These are phyloP conservation scores for Schizothorax lantsangensis DNA, from an alignment of 2,797 vertebrate species.

Conservation along the genomic window DNA sequence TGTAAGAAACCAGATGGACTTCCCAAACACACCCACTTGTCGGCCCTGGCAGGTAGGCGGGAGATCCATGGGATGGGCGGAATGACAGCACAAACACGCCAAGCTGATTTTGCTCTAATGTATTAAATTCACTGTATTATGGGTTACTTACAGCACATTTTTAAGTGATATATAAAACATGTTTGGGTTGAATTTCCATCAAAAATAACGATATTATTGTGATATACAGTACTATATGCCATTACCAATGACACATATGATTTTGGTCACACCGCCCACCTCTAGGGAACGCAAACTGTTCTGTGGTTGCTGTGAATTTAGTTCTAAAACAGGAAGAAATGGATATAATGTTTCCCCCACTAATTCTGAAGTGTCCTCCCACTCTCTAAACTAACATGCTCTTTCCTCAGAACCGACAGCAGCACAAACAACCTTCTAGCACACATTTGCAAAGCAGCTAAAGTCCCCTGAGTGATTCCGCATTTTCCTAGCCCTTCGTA, in stretches of 20 bases:
- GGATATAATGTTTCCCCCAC: conserved; percentile 52
- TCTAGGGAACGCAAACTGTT: neutral
- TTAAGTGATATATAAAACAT: neutral
- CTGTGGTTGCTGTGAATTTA: conserved; percentile 51
- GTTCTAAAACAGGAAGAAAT: conserved; percentile 47
- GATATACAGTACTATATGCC: neutral
- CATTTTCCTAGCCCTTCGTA: conserved; percentile 59
- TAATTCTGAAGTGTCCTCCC: conserved; percentile 50
- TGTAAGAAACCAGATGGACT: conserved; percentile 4
- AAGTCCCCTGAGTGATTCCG: conserved; percentile 59
- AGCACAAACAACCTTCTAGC: conserved; percentile 57
- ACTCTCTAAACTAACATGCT: conserved; percentile 54
- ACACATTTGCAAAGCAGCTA: conserved; percentile 53
- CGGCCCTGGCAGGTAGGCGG: conserved; percentile 15
- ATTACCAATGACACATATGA: neutral
- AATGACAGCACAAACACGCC: neutral
- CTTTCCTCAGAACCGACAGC: conserved; percentile 59
- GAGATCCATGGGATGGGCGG: neutral
- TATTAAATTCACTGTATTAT: neutral
- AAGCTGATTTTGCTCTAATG: neutral
- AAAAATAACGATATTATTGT: neutral
- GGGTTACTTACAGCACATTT: neutral
- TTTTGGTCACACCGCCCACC: neutral
- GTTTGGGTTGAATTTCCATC: neutral
- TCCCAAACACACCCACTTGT: neutral